Conservation (phyloP, 2,888 invertebrate species). For the Clanis bilineata region DNA sequence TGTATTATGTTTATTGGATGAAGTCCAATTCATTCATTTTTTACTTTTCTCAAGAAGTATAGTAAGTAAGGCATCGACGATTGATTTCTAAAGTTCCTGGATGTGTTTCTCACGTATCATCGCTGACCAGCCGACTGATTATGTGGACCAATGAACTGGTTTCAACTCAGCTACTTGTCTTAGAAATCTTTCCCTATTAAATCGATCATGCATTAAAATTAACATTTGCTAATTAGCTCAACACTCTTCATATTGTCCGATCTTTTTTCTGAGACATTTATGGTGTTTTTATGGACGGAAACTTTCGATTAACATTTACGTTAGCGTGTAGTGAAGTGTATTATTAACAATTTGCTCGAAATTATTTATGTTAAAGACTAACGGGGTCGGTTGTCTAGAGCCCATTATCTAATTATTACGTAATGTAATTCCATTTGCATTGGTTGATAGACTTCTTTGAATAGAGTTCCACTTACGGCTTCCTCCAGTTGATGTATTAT, state of each 20-base stretch:
- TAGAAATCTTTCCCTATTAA: slow-evolving; percentile 79
- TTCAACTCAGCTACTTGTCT: slow-evolving; percentile 68
- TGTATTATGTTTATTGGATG: slow-evolving; percentile 2
- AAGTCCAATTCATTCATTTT: not conserved
- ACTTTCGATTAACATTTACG: slow-evolving; percentile 16
- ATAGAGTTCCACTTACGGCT: slow-evolving; percentile 46
- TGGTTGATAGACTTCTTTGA: slow-evolving; percentile 42
- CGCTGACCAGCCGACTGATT: slow-evolving; percentile 69
- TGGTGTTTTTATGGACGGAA: slow-evolving; percentile 5
- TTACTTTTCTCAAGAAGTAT: slow-evolving; percentile 8
- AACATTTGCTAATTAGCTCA: slow-evolving; percentile 47
- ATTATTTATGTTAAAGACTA: slow-evolving; percentile 39
- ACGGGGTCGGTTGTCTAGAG: slow-evolving; percentile 32
- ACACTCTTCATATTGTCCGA: slow-evolving; percentile 15
- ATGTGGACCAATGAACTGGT: slow-evolving; percentile 79
- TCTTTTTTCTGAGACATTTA: slow-evolving; percentile 19
- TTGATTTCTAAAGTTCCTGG: slow-evolving; percentile 68
- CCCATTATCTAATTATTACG: slow-evolving; percentile 65
- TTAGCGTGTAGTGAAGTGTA: slow-evolving; percentile 52
- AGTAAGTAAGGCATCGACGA: slow-evolving; percentile 34
- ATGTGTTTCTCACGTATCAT: slow-evolving; percentile 70
- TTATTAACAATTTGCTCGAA: slow-evolving; percentile 47
- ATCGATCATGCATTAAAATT: slow-evolving; percentile 73
- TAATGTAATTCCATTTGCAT: slow-evolving; percentile 56
- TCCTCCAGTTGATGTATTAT: slow-evolving; percentile 49